These are phyloP conservation scores for Ctenopoma kingsleyae DNA, from an alignment of 2,797 vertebrate species.

Conservation along the genomic window DNA sequence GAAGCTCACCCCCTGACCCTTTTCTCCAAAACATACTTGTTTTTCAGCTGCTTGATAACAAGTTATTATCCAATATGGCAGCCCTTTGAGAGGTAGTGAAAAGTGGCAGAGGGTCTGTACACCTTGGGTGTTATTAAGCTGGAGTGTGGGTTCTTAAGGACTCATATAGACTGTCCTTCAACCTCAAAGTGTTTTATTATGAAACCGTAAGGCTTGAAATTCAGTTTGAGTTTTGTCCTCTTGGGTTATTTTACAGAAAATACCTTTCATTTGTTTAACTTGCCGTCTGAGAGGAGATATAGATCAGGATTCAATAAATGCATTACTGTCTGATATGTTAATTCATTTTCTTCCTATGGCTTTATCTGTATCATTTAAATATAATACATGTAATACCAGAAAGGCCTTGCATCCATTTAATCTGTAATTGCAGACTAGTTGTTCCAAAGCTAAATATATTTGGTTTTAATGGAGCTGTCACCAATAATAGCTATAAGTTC, in stretches of 20 bases:
- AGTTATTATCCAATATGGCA: conserved; percentile 80
- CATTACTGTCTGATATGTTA: conserved; percentile 24
- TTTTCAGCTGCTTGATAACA: conserved; percentile 80
- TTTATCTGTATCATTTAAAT: conserved; percentile 43
- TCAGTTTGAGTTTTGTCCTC: conserved; percentile 43
- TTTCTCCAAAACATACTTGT: conserved; percentile 57
- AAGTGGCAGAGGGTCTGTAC: conserved; percentile 59
- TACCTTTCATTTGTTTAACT: conserved; percentile 24
- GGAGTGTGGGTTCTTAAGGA: conserved; percentile 64
- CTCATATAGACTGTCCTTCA: conserved; percentile 58
- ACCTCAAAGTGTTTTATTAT: conserved; percentile 62
- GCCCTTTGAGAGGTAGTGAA: conserved; percentile 64
- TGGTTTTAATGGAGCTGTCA: conserved; percentile 38
- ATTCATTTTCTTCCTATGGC: conserved; percentile 8
- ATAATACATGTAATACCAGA: conserved; percentile 15
- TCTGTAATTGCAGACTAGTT: conserved; percentile 10
- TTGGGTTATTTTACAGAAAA: conserved; percentile 29
- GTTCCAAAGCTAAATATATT: conserved; percentile 25
- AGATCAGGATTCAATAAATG: conserved; percentile 42
- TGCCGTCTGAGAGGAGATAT: conserved; percentile 25
- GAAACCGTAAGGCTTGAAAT: conserved; percentile 47
- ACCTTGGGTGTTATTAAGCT: conserved; percentile 67
- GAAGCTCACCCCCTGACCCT: conserved; percentile 72
- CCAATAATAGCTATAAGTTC: conserved; percentile 20
- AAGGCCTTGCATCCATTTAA: conserved; percentile 24